Evolutionary conservation across 2,888 invertebrate genomes (phyloP), one percentile per base, ranked within the genome.

Genomic region (Drosophila subsilvestris): DNA sequence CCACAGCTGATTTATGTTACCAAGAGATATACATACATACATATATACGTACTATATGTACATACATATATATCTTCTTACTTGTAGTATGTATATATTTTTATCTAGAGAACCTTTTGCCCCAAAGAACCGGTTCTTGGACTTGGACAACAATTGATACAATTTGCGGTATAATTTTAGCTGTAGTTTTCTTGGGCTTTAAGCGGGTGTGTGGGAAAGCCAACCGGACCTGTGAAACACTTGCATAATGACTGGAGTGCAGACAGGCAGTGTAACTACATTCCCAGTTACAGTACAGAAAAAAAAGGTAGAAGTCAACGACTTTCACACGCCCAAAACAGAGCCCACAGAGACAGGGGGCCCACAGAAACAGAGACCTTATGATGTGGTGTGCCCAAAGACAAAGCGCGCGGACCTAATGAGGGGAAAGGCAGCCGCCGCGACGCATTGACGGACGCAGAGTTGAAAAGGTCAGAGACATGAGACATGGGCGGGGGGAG

Each of bases 261-360:
- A 9, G 32, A 32, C 58, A 1, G 6, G 32, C 32, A 12, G 12
- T 3, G 32, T 5, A 5, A 32, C 32, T 4, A 32, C 37, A 37
- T 6, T 6, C n/a, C 37, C 37, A 14, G 37, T 14, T 14, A 37
- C 14, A 37, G 37, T 14, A 6, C 14, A 7, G 57, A 32, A 27
- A 53, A 67, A 44, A 65, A 67, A 49, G 18, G 67, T 48, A 5
- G 50, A 61, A 77, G 78, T 78, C 80, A 79, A 73, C 67, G 76
- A 71, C 79, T 84, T 83, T 86, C 83, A 83, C 86, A 83, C 86
- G 86, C 79, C 84, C 77, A 59, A 86, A 74, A 66, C 61, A 63
- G 27, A 48, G 44, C 20, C 14, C 14, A 18, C 51, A 51, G 8
- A 55, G 25, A 18, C 45, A n/a, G n/a, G 42, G 42, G 43, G 44